These are phyloP conservation scores for Puntigrus tetrazona DNA, from an alignment of 2,113 vertebrate species.

Conservation along the genomic window DNA sequence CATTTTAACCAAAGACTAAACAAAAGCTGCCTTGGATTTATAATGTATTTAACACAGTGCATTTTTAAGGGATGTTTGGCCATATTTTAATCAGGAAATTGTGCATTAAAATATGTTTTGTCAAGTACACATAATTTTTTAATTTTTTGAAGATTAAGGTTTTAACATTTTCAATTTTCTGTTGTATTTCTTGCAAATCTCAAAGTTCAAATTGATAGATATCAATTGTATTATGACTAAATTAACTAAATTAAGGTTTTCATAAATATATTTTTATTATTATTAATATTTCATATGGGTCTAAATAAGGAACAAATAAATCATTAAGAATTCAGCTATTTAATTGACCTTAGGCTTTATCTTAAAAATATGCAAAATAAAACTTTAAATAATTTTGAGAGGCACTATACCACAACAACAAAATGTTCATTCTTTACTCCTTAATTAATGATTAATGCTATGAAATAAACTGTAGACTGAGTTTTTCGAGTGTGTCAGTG, in stretches of 20 bases:
- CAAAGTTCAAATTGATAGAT: too few species aligned
- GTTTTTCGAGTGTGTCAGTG: neutral
- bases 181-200: too few species aligned
- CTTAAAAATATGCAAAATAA: neutral
- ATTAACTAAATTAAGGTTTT: too few species aligned
- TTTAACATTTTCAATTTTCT: too few species aligned
- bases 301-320: neutral
- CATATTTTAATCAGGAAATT: neutral
- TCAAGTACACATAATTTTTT: too few species aligned
- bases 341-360: neutral
- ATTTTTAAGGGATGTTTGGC: neutral
- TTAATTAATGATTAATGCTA: too few species aligned
- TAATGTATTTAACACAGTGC: too few species aligned
- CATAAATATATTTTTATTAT: too few species aligned
- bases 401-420: neutral
- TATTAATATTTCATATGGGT: neutral
- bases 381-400: neutral
- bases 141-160: too few species aligned
- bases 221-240: neutral
- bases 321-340: too few species aligned
- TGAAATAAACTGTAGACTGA: neutral
- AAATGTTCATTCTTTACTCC: neutral
- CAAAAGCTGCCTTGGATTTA: neutral
- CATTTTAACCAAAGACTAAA: too few species aligned
- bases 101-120: neutral